Base-by-base conservation (phyloP, 2,888 invertebrate species). In the Onchidella celtica region DNA sequence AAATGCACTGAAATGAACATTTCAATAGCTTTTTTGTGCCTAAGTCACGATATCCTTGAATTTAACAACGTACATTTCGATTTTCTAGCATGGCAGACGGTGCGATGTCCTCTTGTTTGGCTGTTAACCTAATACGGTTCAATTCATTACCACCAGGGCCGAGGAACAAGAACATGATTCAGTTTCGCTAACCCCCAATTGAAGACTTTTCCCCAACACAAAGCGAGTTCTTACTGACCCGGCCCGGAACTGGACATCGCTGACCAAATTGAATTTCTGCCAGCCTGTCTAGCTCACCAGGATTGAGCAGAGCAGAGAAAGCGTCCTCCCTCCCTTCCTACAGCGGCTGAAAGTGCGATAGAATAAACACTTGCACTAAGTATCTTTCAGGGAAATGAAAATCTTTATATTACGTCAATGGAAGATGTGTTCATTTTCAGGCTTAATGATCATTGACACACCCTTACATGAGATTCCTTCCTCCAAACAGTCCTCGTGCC, bases 51-150 rank as follows among this genome's bases (percentile, higher is more conserved):
- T n/a, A n/a, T n/a, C n/a, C n/a, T n/a, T n/a, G n/a, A n/a, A 47
- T 47, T 47, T 11, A 47, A 47, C 6, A 47, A 47, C 17, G 47
- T 47, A 17, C 6, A 17, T 47, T 47, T 47, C 47, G 6, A 17
- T 47, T 47, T 47, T 6, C 47, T 47, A 17, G 47, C 47, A 6
- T 47, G 47, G 17, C 47, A 47, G 47, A 47, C 61, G 61, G 4
- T 61, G n/a, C n/a, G 27, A 21, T 9, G 61, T 14, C 61, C 61
- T 61, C 11, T 6, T 61, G 6, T 61, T 61, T n/a, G 61, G 61
- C n/a, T 9, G 55, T 55, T 61, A 61, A 61, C 61, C 61, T 61
- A 61, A 61, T 61, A 61, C n/a, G n/a, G 61, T 27, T 61, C 61
- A 61, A 61, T 61, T 61, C 61, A 61, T 61, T 61, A 6, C 4